These are phyloP conservation scores for Octomys mimax DNA, from an alignment of 2,797 vertebrate species.

Conservation along the genomic window DNA sequence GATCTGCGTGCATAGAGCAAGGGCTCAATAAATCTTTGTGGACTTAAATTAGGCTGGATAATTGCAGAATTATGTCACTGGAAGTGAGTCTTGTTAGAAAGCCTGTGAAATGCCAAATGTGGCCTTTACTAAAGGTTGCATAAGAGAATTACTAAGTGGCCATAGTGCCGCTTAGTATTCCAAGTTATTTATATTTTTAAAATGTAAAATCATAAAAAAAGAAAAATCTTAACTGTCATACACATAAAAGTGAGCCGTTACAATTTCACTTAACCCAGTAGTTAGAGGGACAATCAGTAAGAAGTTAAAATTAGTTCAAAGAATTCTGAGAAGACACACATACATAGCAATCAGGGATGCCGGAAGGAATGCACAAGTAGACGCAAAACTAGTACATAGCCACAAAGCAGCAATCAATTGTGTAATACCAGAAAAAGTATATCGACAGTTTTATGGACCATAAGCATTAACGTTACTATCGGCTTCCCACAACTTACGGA, in stretches of 20 bases:
- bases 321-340: background rate
- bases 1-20: background rate
- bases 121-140: conserved; percentile 66
- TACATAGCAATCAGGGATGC: background rate
- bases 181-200: conserved; percentile 25
- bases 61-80: conserved; percentile 74
- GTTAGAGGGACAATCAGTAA: conserved; percentile 3
- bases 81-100: conserved; percentile 71
- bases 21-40: conserved; percentile 65
- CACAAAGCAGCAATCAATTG: conserved; percentile 24
- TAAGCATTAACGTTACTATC: background rate
- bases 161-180: background rate
- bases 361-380: conserved; percentile 40
- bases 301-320: conserved; percentile 46
- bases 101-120: conserved; percentile 56
- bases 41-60: conserved; percentile 69
- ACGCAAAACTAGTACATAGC: background rate
- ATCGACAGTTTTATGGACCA: conserved; percentile 45
- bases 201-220: background rate
- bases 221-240: background rate
- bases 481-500: conserved; percentile 7
- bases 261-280: conserved; percentile 26
- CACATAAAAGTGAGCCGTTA: conserved; percentile 9
- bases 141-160: conserved; percentile 54
- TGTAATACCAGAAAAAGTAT: background rate